Conservation (phyloP, 2,888 invertebrate species). For the Melipona beecheii region DNA sequence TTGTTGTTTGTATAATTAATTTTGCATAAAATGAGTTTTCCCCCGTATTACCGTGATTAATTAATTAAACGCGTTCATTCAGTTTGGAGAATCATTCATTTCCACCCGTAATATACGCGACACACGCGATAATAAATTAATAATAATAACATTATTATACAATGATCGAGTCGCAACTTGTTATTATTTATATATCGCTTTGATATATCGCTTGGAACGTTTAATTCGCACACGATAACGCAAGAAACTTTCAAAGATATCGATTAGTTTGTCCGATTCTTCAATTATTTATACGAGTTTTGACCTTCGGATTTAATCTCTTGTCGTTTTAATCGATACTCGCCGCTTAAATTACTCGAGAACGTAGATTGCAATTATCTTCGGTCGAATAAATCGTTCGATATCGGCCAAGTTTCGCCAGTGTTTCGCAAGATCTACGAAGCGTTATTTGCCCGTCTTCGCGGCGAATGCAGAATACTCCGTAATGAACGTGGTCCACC, state of each 20-base stretch:
- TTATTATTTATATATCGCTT: neutral
- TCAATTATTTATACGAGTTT: constrained; percentile 13
- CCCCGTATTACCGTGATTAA: too few relatives aligned
- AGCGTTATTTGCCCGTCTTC: constrained; percentile 4
- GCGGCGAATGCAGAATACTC: constrained; percentile 18
- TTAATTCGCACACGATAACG: neutral
- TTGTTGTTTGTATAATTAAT: too few relatives aligned
- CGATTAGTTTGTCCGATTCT: constrained; percentile 3
- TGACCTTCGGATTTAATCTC: neutral
- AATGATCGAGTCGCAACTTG: neutral
- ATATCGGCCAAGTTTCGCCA: constrained; percentile 14
- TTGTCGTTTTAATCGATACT: constrained; percentile 18
- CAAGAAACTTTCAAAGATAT: constrained; percentile 3
- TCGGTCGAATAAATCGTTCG: neutral
- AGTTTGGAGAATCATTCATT: too few relatives aligned
- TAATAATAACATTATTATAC: neutral
- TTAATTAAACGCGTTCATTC: too few relatives aligned
- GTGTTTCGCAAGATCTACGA: neutral
- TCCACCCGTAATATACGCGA: too few relatives aligned
- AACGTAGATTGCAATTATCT: constrained; percentile 1
- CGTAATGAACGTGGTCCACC: constrained; percentile 56
- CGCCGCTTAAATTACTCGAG: constrained; percentile 1
- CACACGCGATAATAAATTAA: too few relatives aligned
- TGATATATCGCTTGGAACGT: neutral
- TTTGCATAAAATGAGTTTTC: too few relatives aligned